A percentile compares a stretch with the other conserved stretches of the same genome.
These are phyloP conservation scores for Lacanobia oleracea DNA, from an alignment of 2,888 invertebrate species.

Conservation along the genomic window DNA sequence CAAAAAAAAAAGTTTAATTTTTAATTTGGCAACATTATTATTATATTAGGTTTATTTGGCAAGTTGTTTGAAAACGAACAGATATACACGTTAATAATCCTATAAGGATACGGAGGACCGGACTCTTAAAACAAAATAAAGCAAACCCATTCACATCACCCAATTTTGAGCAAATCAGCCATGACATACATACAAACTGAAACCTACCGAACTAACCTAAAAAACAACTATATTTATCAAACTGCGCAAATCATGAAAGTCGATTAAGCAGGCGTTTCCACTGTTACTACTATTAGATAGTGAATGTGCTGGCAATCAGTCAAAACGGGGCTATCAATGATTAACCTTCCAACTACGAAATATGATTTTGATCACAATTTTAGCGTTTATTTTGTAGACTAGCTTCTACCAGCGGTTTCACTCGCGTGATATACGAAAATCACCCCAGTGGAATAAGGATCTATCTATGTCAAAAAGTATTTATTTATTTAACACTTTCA, in stretches of 20 bases:
- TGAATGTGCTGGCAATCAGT: conserved; percentile 46
- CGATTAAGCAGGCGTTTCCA: conserved; percentile 25
- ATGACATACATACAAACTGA: background rate
- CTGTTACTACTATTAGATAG: conserved; percentile 29
- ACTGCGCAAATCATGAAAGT: conserved; percentile 33
- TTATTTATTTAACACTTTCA: too few relatives aligned
- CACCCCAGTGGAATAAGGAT: too few relatives aligned
- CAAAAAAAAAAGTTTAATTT: too few relatives aligned
- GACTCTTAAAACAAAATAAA: too few relatives aligned
- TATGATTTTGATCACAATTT: background rate
- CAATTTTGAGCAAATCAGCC: background rate
- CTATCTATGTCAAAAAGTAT: too few relatives aligned
- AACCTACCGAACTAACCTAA: background rate
- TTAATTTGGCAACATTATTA: too few relatives aligned
- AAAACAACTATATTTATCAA: conserved; percentile 18
- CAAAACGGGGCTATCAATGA: conserved; percentile 29
- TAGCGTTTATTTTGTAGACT: background rate
- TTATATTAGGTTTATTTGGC: too few relatives aligned
- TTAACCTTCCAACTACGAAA: conserved; percentile 10
- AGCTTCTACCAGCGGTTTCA: background rate
- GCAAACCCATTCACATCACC: too few relatives aligned
- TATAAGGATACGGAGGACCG: too few relatives aligned
- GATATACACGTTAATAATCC: too few relatives aligned
- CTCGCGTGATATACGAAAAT: too few relatives aligned
- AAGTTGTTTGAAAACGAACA: too few relatives aligned